Conservation (phyloP, 2,113 vertebrate genomes). For the Halcyon senegalensis region DNA sequence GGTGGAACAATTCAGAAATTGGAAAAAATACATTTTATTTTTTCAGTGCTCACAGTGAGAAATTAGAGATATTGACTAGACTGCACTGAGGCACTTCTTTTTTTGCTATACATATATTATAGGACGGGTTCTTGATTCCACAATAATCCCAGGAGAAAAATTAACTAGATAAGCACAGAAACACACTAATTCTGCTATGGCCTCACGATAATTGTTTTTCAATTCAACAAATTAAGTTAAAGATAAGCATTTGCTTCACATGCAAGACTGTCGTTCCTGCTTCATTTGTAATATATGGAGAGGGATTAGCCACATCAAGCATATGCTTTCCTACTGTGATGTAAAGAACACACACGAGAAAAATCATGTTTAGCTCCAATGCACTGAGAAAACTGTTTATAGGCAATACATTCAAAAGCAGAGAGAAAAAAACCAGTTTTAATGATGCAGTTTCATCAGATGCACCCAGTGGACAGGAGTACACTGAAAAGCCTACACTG, state of each 20-base stretch:
- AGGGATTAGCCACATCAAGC: not conserved
- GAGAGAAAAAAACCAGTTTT: not conserved
- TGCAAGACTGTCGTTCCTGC: not conserved
- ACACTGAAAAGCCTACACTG: not conserved
- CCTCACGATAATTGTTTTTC: not conserved
- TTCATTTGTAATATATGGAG: not conserved
- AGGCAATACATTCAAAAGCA: not conserved
- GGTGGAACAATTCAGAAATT: not conserved
- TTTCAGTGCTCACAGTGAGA: not conserved
- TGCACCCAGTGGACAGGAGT: not conserved
- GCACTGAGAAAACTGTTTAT: not conserved
- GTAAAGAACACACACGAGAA: not conserved
- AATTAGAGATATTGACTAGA: not conserved
- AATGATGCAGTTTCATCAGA: not conserved
- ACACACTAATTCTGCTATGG: not conserved
- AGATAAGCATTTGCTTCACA: slow-evolving; percentile 3
- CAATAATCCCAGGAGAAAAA: not conserved
- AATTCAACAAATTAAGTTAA: not conserved
- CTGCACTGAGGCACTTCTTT: not conserved
- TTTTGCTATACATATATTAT: not conserved
- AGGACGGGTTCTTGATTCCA: not conserved
- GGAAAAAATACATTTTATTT: not conserved
- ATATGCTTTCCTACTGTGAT: not conserved
- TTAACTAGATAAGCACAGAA: not conserved
- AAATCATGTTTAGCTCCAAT: not conserved